Evolutionary conservation across 2,797 vertebrate genomes (phyloP).

Genomic region (Leptatherina wallacei): DNA sequence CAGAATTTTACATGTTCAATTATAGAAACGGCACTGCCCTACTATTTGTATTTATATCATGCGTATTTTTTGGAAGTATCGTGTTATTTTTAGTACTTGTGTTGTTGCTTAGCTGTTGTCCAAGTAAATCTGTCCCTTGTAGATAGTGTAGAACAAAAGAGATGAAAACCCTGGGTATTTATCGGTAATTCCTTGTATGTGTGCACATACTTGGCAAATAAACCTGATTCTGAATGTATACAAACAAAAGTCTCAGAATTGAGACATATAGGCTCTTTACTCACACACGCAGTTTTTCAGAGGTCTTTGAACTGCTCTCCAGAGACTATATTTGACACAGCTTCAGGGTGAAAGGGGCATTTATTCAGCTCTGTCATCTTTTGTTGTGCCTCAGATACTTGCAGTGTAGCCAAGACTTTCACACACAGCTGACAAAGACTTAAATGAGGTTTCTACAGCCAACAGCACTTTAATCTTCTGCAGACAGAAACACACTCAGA

Average conservation of each 20-base stretch:
- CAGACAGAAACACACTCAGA: background rate
- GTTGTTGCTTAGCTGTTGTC: too few species aligned
- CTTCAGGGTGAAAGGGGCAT: background rate
- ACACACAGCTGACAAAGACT: background rate
- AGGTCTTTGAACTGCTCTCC: constrained; percentile 5
- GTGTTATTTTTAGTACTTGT: too few species aligned
- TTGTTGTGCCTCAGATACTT: background rate
- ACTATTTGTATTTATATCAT: too few species aligned
- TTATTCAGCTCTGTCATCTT: background rate
- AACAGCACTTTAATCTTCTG: background rate
- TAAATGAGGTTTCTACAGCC: background rate
- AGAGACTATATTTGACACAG: constrained; percentile 2
- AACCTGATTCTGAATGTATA: too few species aligned
- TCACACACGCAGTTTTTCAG: background rate
- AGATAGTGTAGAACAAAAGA: too few species aligned
- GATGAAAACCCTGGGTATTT: too few species aligned
- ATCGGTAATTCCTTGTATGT: too few species aligned
- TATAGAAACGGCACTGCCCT: too few species aligned
- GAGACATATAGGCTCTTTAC: background rate
- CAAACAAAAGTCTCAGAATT: background rate
- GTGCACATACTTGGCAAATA: too few species aligned
- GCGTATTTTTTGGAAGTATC: too few species aligned
- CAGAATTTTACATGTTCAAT: too few species aligned
- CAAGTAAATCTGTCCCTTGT: too few species aligned
- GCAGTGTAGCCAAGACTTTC: background rate